Evolutionary conservation across 1,140 invertebrate species (phyloP).

Genomic region (Bombus consobrinus): DNA sequence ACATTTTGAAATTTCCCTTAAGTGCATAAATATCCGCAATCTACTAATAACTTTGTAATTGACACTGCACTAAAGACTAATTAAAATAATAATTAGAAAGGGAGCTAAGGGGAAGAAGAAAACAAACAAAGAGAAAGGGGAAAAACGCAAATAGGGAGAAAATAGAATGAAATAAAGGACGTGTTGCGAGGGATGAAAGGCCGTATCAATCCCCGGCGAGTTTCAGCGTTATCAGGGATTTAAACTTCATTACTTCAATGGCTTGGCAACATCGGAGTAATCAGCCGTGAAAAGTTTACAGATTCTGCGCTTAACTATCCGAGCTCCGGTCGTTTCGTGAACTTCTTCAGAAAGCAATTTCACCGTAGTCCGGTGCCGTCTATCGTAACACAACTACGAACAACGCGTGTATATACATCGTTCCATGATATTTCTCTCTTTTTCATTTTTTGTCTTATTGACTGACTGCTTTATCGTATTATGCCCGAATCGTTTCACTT

Average conservation of each 20-base stretch:
- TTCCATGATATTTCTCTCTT: neutral
- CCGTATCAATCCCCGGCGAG: constrained; percentile 8
- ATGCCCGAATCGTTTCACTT: neutral
- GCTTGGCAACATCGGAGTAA: constrained; percentile 15
- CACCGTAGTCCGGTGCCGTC: neutral
- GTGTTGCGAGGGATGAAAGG: neutral
- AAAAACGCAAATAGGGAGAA: neutral
- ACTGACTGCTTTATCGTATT: neutral
- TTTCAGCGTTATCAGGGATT: constrained; percentile 21
- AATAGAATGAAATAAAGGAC: neutral
- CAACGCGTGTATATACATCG: neutral
- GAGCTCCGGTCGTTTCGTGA: neutral
- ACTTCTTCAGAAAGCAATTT: constrained; percentile 39
- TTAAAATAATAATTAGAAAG: neutral
- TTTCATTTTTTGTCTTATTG: neutral
- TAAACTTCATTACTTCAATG: constrained; percentile 24
- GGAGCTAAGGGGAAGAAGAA: neutral
- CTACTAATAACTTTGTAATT: neutral
- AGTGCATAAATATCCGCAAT: no score
- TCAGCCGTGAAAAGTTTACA: constrained; percentile 35
- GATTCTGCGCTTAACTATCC: constrained; percentile 24
- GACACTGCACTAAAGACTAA: neutral
- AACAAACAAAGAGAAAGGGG: no score
- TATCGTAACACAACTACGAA: neutral
- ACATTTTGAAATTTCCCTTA: no score